Conservation (phyloP, 2,888 invertebrate species). For the Amiota mariae region DNA sequence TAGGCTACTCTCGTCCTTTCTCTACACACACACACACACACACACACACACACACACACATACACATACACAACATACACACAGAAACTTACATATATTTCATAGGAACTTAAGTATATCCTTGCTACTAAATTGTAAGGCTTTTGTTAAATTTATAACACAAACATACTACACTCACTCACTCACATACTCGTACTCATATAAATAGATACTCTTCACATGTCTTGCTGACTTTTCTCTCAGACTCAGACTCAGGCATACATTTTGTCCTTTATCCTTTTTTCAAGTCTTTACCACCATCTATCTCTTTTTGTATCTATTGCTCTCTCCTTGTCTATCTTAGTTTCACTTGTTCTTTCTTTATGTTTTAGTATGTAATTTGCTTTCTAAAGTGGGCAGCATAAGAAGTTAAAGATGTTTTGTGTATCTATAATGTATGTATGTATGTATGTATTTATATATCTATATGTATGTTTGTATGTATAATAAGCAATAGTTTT, state of each 20-base stretch:
- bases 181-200: conserved; percentile 40
- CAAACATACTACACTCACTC: conserved; percentile 37
- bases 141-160: conserved; percentile 63
- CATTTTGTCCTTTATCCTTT: conserved; percentile 28
- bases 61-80: too few relatives aligned
- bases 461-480: conserved; percentile 12
- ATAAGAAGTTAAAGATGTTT: not conserved
- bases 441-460: not conserved
- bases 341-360: too few relatives aligned
- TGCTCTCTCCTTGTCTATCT: not conserved
- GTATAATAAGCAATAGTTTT: conserved; percentile 16
- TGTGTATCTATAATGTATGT: conserved; percentile 2
- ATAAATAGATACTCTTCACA: conserved; percentile 39
- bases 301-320: not conserved
- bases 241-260: conserved; percentile 1
- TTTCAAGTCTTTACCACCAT: not conserved
- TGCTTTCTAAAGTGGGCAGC: not conserved
- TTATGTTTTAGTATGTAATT: not conserved
- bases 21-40: conserved; percentile 16
- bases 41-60: conserved; percentile 20
- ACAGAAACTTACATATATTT: too few relatives aligned
- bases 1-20: conserved; percentile 52
- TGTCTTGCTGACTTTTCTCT: conserved; percentile 30
- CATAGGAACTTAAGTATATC: not conserved
- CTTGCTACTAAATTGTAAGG: conserved; percentile 42